Base-by-base conservation (phyloP, 2,113 vertebrate species). In the Scatophagus argus region DNA sequence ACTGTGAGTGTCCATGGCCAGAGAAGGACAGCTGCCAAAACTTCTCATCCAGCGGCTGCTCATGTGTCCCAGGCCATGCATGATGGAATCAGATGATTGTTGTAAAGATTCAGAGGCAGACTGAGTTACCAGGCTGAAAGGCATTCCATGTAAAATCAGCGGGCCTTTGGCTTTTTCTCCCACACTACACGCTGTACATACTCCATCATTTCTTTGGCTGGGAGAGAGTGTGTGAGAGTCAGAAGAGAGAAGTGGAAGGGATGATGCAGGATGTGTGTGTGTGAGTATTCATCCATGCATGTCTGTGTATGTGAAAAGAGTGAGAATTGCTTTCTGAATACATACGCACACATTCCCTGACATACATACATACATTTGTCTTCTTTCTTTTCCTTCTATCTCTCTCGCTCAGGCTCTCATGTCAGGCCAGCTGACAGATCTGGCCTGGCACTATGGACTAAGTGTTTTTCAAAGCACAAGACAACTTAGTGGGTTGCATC, bases 21-120 rank as follows among this genome's bases (percentile, higher is more conserved):
- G 64, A 71, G 64, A 70, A 55, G 71, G 81, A 85, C 77, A 78
- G 78, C 85, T 84, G 87, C 80, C 85, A 82, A 76, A 60, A 64
- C 61, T 19, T 21, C 63, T 84, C 82, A 47, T 63, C 62, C 79
- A 46, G 70, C 52, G 67, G 77, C 85, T 83, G 81, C 82, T 84
- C 63, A 8, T 68, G 84, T 85, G 83, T 88, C 71, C 47, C 16
- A 19, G 60, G 46, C 60, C 75, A 49, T 3, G 65, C 75, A 41
- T 62, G 77, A 82, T 14, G 21, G 67, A 83, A 52, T 63, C 43
- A 8, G 68, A 67, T 2, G 51, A 38, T 44, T 39, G 74, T 32
- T 72, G 66, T 54, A 59, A 73, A 80, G 39, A 84, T 19, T 49
- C 8, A n/a, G 44, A 66, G 65, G 29, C 74, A 65, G 66, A 52